Base-by-base conservation (phyloP, 2,113 vertebrate species). In the Coptodon bakossiorum region DNA sequence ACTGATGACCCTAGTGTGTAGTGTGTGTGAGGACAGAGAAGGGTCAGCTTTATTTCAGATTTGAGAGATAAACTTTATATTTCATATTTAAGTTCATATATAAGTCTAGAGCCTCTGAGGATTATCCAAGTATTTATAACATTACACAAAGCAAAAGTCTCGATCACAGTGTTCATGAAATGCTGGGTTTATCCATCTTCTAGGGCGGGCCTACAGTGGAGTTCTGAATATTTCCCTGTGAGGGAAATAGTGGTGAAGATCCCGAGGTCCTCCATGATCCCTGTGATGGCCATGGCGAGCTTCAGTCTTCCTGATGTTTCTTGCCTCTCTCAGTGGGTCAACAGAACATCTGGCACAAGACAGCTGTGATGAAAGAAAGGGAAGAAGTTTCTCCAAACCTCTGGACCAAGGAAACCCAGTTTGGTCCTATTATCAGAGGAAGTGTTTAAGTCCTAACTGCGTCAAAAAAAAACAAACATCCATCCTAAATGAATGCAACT, bases 161-260 rank as follows among this genome's bases (percentile, higher is more conserved):
- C 56, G 24, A 57, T 57, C 56, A 59, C 24, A 29, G 56, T 9
- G 7, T 57, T 29, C 13, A 29, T 29, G 4, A 57, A 57, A 16
- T 29, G 56, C 13, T 57, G 56, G 54, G 24, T 57, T 57, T 57
- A 57, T 57, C 12, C 54, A 27, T 29, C 54, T 57, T 57, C 54
- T 57, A 8, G 12, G 0, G 12, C 3, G 1, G 24, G 24, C 7
- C 54, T 29, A 57, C 12, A 4, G 2, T 29, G 24, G 12, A 3
- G 24, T 29, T 29, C 54, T 29, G 24, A 29, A 29, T 57, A 29
- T 57, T 57, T 57, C 54, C 1, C 24, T 29, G 7, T 57, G 12
- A 1, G 24, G 54, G 24, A 3, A 29, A 8, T 29, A 8, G 24
- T 29, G 24, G 24, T 5, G 24, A 57, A 27, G 24, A 57, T 29